phyloP scores from a whole-genome alignment of 2,888 invertebrate genomes.

The Synergus umbraculus region DNA sequence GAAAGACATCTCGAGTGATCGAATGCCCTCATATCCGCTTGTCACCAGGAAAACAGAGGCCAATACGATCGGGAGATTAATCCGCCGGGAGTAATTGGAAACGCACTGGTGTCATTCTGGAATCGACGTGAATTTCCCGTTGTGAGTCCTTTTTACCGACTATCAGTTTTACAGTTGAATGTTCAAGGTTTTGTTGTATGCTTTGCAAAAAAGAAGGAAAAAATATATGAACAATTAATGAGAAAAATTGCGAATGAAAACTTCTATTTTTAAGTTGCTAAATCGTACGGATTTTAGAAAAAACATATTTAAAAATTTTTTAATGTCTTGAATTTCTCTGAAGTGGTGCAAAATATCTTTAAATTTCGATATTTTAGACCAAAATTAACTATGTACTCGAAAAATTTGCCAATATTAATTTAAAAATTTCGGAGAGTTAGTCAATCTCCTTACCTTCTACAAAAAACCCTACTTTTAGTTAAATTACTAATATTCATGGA shows the following conservation, averaged over 20 bases:
- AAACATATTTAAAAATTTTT: no score
- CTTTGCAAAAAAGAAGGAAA: background rate
- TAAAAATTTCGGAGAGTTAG: no score
- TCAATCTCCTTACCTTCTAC: no score
- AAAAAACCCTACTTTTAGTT: no score
- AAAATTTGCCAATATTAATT: no score
- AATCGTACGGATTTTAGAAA: background rate
- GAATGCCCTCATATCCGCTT: constrained; percentile 7
- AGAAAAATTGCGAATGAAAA: background rate
- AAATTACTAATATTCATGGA: no score
- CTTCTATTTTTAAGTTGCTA: background rate
- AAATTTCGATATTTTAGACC: no score
- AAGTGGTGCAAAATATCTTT: no score
- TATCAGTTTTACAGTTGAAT: constrained; percentile 3
- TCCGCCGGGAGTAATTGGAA: constrained; percentile 59
- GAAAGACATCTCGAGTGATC: background rate
- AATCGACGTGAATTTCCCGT: background rate
- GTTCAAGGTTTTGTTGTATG: background rate
- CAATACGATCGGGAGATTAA: constrained; percentile 57
- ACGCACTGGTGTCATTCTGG: constrained; percentile 44
- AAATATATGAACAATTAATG: background rate
- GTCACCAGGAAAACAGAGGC: constrained; percentile 2
- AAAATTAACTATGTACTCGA: no score
- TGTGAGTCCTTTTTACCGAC: background rate
- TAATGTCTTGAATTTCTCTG: no score